Evolutionary conservation across 2,888 invertebrate species (phyloP), one percentile per base, ranked within the genome.

Genomic region (Hermaeophaga mercurialis): DNA sequence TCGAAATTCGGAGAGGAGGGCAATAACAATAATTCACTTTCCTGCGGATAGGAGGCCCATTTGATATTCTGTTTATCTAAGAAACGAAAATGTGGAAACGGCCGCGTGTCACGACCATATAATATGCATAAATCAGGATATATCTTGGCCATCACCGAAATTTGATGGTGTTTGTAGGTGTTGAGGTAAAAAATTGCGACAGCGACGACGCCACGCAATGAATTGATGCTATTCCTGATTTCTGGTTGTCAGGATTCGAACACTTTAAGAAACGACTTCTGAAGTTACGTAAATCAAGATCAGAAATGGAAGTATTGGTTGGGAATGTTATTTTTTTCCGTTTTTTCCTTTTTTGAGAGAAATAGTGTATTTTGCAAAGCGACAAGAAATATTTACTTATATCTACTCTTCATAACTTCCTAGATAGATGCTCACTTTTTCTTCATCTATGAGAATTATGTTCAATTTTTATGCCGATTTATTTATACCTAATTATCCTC

Each of bases 151-250:
- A 66, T 68, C 67, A 59, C 60, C 62, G 59, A 66, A 68, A 70
- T 72, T 72, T 71, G 72, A 72, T 71, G 69, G 71, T 66, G 59
- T 53, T 64, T 68, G 66, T 70, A 67, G 67, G 70, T 69, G 71
- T 47, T 48, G 47, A 58, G 58, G 58, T 58, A 50, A 38, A 44
- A 34, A 52, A 52, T 43, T 43, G 43, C 43, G 24, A n/a, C 19
- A 47, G 26, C 38, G 39, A 28, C 38, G 18, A 28, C 24, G 38
- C 38, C 12, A 28, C 24, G 38, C 41, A 15, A 22, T 28, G 22
- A 28, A 39, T 43, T 24, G 43, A 43, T 43, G 43, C 7, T 7
- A 24, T 26, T 43, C 12, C 26, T 3, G 26, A 43, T 43, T 43
- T 43, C 11, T 11, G n/a, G n/a, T n/a, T n/a, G n/a, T n/a, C n/a